phyloP scores from a whole-genome alignment of 2,888 invertebrate species.

The Anagyrus pseudococci region DNA sequence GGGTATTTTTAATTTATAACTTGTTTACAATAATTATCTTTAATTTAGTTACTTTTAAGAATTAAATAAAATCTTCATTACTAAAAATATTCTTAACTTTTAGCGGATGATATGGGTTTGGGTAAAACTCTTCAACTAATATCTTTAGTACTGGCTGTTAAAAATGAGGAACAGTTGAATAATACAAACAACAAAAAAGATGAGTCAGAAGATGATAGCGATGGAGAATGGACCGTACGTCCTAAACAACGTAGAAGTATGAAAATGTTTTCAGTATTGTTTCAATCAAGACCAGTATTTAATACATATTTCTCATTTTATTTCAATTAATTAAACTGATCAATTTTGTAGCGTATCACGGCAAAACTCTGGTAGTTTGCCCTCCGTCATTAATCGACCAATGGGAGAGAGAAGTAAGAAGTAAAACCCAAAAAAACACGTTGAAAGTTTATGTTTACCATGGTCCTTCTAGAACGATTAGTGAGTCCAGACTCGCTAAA shows the following conservation, averaged over 20 bases:
- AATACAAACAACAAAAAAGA: constrained; percentile 59
- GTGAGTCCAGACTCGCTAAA: constrained; percentile 65
- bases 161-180: too few species aligned
- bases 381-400: constrained; percentile 90
- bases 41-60: constrained; percentile 1
- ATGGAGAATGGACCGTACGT: constrained; percentile 36
- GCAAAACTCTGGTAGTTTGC: constrained; percentile 86
- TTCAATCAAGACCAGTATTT: background rate
- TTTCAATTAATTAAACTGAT: background rate
- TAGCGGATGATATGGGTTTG: constrained; percentile 77
- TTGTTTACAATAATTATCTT: background rate
- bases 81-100: background rate
- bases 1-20: constrained; percentile 19
- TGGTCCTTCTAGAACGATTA: constrained; percentile 73
- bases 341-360: constrained; percentile 61
- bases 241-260: background rate
- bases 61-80: background rate
- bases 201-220: constrained; percentile 53
- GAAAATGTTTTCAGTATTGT: too few species aligned
- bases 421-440: constrained; percentile 68
- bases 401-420: constrained; percentile 83
- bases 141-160: constrained; percentile 69
- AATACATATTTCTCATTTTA: background rate
- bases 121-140: constrained; percentile 83
- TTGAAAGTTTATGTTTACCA: constrained; percentile 76